These are phyloP conservation scores for Sebastes hubbsi DNA, from an alignment of 2,797 vertebrate genomes.

Conservation along the genomic window DNA sequence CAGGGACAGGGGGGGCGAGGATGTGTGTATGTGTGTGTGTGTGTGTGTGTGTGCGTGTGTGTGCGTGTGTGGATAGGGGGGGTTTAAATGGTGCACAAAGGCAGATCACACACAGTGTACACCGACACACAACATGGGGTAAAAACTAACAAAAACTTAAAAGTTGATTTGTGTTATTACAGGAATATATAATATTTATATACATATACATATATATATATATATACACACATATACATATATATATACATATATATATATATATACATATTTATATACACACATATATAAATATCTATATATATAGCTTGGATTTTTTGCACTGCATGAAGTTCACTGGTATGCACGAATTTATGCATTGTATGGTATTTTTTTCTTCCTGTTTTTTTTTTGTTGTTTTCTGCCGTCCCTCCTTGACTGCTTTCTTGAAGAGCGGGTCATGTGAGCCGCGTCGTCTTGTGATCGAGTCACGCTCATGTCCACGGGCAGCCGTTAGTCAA, in stretches of 20 bases:
- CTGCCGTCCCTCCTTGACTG: slow-evolving; percentile 27
- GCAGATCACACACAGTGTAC: slow-evolving; percentile 79
- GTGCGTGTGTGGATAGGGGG: not conserved
- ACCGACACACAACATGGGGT: slow-evolving; percentile 77
- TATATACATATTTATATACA: slow-evolving; percentile 22
- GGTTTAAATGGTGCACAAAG: slow-evolving; percentile 74
- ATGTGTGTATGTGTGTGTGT: not conserved
- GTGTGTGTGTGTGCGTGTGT: not conserved
- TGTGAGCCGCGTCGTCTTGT: slow-evolving; percentile 59
- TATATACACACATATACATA: slow-evolving; percentile 69
- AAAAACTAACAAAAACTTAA: slow-evolving; percentile 74
- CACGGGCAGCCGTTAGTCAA: slow-evolving; percentile 54
- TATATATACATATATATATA: slow-evolving; percentile 51
- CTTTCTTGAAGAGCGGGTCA: slow-evolving; percentile 60
- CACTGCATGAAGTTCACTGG: slow-evolving; percentile 81
- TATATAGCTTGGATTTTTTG: slow-evolving; percentile 79
- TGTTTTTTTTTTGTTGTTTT: slow-evolving; percentile 23
- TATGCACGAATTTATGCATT: slow-evolving; percentile 78
- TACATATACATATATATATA: slow-evolving; percentile 60
- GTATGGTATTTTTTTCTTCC: slow-evolving; percentile 47
- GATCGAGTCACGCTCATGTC: slow-evolving; percentile 64
- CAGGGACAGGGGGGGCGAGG: slow-evolving; percentile 32
- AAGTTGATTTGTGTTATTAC: slow-evolving; percentile 81
- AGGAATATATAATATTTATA: slow-evolving; percentile 80
- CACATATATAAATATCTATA: slow-evolving; percentile 48